phyloP scores from a whole-genome alignment of 1,140 invertebrate species.

The Bombus balteatus region DNA sequence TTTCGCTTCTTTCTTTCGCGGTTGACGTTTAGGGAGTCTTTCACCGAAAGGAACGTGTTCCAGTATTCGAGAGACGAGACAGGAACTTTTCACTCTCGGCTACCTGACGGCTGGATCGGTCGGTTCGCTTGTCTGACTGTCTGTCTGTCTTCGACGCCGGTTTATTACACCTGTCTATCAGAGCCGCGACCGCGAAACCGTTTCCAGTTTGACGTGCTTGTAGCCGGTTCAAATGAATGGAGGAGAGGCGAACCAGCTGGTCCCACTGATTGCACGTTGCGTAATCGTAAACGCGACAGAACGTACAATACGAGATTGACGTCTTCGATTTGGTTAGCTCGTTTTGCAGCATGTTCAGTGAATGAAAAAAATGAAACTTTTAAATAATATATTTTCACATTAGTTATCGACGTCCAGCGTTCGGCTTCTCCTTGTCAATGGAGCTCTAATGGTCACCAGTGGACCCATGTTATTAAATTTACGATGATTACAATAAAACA shows the following conservation, averaged over 20 bases:
- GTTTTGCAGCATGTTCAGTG: neutral
- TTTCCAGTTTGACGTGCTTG: constrained; percentile 56
- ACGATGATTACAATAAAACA: too few species aligned
- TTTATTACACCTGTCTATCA: constrained; percentile 57
- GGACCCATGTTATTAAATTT: too few species aligned
- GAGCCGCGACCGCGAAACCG: constrained; percentile 46
- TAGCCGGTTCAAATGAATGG: constrained; percentile 35
- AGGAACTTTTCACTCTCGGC: constrained; percentile 45
- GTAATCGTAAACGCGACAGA: constrained; percentile 14
- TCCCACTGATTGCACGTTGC: constrained; percentile 46
- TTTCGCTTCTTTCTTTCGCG: constrained; percentile 2
- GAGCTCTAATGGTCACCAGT: too few species aligned
- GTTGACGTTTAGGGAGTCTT: constrained; percentile 26
- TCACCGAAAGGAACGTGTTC: constrained; percentile 30
- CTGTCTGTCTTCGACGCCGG: constrained; percentile 45
- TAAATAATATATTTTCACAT: neutral
- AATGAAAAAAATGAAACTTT: neutral
- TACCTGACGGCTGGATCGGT: neutral
- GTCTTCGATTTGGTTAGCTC: neutral
- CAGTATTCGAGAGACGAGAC: neutral
- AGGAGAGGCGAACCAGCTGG: constrained; percentile 40
- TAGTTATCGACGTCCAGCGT: too few species aligned
- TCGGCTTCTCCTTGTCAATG: too few species aligned
- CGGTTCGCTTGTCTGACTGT: neutral
- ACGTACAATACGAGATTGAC: neutral